Evolutionary conservation across 2,113 vertebrate genomes (phyloP).

Genomic region (Otolemur garnettii): DNA sequence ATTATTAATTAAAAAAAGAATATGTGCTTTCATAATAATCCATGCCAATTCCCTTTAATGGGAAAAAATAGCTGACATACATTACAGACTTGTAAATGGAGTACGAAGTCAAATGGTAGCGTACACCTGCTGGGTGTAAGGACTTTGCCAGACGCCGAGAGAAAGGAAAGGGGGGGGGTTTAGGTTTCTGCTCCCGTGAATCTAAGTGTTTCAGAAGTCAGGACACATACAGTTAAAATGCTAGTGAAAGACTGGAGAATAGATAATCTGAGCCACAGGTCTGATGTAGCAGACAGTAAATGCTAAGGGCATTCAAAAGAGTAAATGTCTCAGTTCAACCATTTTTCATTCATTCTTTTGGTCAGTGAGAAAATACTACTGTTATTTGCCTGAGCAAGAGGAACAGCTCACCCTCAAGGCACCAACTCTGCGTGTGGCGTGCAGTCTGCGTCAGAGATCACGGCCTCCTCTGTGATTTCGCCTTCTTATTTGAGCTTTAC

Average conservation of each 20-base stretch:
- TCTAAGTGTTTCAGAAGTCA: not conserved
- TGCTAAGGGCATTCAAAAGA: not conserved
- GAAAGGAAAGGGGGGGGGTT: not conserved
- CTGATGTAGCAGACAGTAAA: not conserved
- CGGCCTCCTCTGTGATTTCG: not conserved
- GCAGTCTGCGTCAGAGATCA: not conserved
- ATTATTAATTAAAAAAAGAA: not conserved
- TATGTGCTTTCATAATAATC: constrained; percentile 28
- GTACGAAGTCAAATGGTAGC: not conserved
- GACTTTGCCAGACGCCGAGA: not conserved
- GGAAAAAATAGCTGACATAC: not conserved
- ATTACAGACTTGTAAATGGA: not conserved
- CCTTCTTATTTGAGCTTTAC: not conserved
- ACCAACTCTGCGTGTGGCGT: too few species aligned
- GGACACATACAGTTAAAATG: not conserved
- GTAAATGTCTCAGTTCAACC: not conserved
- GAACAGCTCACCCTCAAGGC: not conserved
- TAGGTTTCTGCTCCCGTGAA: not conserved
- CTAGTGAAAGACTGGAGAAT: not conserved
- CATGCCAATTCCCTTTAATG: not conserved
- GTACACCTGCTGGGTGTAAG: not conserved
- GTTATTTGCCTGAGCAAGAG: not conserved
- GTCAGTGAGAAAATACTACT: not conserved
- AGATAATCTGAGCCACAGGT: not conserved
- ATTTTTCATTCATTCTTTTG: constrained; percentile 17